Evolutionary conservation across 2,113 vertebrate genomes (phyloP).

Genomic region (Galemys pyrenaicus): DNA sequence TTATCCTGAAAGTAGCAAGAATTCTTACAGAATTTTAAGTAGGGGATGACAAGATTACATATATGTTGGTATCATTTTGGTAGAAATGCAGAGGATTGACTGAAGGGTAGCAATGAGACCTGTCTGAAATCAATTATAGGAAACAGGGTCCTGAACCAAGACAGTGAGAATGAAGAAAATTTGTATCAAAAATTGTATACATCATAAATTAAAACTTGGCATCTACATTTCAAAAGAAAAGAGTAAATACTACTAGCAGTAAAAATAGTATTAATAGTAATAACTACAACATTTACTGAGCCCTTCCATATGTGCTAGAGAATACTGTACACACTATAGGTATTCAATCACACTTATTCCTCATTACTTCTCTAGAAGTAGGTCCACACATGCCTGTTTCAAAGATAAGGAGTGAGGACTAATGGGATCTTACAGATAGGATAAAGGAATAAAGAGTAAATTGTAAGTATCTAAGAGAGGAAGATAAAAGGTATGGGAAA

Average conservation of each 20-base stretch:
- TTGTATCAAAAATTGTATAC: neutral
- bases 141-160: neutral
- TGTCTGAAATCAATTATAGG: conserved; percentile 33
- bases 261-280: neutral
- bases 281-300: neutral
- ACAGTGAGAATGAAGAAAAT: conserved; percentile 5
- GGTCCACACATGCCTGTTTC: neutral
- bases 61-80: neutral
- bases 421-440: neutral
- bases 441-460: neutral
- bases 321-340: neutral
- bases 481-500: neutral
- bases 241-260: neutral
- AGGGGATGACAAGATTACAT: neutral
- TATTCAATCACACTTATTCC: neutral
- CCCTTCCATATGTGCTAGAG: neutral
- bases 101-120: neutral
- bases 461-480: neutral
- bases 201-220: neutral
- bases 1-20: neutral
- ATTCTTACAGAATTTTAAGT: conserved; percentile 10
- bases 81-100: neutral
- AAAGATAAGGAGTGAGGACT: neutral
- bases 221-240: neutral
- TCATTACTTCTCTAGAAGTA: neutral